Evolutionary conservation across 1,140 invertebrate species (phyloP), one percentile per base, ranked within the genome.

Genomic region (Gonatopus flavifemur): DNA sequence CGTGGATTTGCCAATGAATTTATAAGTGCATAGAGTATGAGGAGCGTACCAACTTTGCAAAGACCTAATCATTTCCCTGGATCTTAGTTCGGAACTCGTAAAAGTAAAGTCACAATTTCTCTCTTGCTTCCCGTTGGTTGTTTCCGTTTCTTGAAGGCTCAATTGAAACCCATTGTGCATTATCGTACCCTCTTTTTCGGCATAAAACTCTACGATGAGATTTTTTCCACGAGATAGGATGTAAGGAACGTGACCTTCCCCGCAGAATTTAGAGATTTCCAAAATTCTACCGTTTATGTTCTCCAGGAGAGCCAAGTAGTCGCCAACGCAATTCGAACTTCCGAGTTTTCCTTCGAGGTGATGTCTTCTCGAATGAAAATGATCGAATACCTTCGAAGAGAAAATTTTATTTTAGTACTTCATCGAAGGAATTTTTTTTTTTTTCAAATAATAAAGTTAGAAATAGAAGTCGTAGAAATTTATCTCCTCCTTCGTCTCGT

Each of bases 121-220:
- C 6, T 58, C 56, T 25, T 55, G 52, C 20, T 33, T 53, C 3
- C 22, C 28, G 24, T 32, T 0, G 19, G 54, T 36, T 1, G 48
- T 53, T n/a, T 70, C 66, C 24, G 55, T 59, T 30, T 73, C 70
- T 13, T 72, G 67, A 1, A 73, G 44, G 5, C 66, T 70, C 46
- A 73, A 47, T 6, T 70, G 67, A 19, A 73, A 73, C 0, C 69
- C 70, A 43, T 70, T 62, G 57, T 73, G 69, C 63, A 66, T 67
- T 9, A 72, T 62, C 4, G 70, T 73, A 12, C 70, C 70, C 13
- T 73, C 69, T 6, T 60, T 56, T n/a, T 64, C 56, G 1, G 69
- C 37, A 36, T 59, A 59, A 36, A 73, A 73, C 35, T 73, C 70
- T 1, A 73, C 55, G 15, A 73, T 67, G 6, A 73, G 42, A 50